phyloP scores from a whole-genome alignment of 2,888 invertebrate species.

The Callimorpha dominula region DNA sequence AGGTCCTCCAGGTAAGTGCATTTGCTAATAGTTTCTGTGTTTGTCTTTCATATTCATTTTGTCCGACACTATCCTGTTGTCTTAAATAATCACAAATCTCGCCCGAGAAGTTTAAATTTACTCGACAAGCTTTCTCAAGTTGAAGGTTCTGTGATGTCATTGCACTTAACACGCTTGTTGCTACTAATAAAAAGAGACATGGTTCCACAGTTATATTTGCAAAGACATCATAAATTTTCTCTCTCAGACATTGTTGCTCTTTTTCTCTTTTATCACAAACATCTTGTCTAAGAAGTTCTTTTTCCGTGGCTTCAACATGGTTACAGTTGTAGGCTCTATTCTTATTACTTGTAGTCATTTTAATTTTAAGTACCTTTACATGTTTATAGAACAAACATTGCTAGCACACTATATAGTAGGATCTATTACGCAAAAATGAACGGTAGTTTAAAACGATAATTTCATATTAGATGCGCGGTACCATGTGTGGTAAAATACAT shows the following conservation, averaged over 20 bases:
- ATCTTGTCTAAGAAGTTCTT: slow-evolving; percentile 36
- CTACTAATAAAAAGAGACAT: slow-evolving; percentile 64
- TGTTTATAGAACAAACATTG: slow-evolving; percentile 24
- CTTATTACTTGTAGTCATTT: slow-evolving; percentile 30
- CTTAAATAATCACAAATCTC: slow-evolving; percentile 91
- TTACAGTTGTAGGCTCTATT: slow-evolving; percentile 11
- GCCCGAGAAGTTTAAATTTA: slow-evolving; percentile 90
- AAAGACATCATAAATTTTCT: slow-evolving; percentile 50
- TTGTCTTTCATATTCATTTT: slow-evolving; percentile 83
- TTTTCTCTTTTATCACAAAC: slow-evolving; percentile 28
- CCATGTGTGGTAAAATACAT: neutral
- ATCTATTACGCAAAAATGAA: slow-evolving; percentile 29
- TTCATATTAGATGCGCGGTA: slow-evolving; percentile 20
- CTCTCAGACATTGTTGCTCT: slow-evolving; percentile 51
- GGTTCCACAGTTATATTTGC: slow-evolving; percentile 75
- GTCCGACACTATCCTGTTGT: slow-evolving; percentile 86
- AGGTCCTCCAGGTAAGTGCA: slow-evolving; percentile 92
- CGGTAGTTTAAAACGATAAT: slow-evolving; percentile 20
- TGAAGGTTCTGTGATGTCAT: slow-evolving; percentile 93
- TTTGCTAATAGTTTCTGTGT: slow-evolving; percentile 90
- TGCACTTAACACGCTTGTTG: slow-evolving; percentile 80
- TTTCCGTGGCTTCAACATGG: slow-evolving; percentile 38
- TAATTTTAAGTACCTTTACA: slow-evolving; percentile 23
- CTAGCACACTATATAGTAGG: slow-evolving; percentile 24
- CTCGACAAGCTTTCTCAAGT: slow-evolving; percentile 94